These are phyloP conservation scores for Metopolophium dirhodum DNA, from an alignment of 1,140 invertebrate genomes.

Conservation along the genomic window DNA sequence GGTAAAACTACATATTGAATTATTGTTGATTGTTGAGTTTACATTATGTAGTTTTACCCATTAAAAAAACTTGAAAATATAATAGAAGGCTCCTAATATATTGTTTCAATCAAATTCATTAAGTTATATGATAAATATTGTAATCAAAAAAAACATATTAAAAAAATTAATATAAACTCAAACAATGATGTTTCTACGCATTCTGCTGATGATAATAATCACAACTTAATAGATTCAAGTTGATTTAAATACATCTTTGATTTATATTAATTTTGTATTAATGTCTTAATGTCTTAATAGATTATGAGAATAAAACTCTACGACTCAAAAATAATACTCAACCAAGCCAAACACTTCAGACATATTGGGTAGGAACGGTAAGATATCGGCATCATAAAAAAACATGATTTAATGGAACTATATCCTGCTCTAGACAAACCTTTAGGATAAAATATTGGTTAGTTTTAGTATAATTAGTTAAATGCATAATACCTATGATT, in stretches of 20 bases:
- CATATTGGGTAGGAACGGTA: constrained; percentile 5
- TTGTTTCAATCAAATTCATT: too few species aligned
- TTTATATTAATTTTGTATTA: not conserved
- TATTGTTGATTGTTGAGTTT: too few species aligned
- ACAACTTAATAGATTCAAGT: not conserved
- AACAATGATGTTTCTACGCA: not conserved
- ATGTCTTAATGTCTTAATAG: not conserved
- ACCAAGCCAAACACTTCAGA: not conserved
- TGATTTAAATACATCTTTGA: constrained; percentile 6
- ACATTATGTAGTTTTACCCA: too few species aligned
- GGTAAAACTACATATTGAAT: too few species aligned
- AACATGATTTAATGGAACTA: not conserved
- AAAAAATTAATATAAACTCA: not conserved
- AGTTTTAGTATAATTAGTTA: not conserved
- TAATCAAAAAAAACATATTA: not conserved
- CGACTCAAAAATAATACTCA: not conserved
- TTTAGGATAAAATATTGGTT: not conserved
- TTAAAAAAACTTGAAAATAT: too few species aligned
- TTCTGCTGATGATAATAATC: not conserved
- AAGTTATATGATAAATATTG: not conserved
- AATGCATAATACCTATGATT: not conserved
- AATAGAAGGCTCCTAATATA: too few species aligned
- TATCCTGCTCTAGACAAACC: not conserved
- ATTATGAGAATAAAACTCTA: not conserved
- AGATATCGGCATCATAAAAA: not conserved